Percentiles rank a stretch among this genome's conserved stretches.
Conservation (phyloP, 2,797 vertebrate genomes). For the Gymnoscopelus microlampas region DNA sequence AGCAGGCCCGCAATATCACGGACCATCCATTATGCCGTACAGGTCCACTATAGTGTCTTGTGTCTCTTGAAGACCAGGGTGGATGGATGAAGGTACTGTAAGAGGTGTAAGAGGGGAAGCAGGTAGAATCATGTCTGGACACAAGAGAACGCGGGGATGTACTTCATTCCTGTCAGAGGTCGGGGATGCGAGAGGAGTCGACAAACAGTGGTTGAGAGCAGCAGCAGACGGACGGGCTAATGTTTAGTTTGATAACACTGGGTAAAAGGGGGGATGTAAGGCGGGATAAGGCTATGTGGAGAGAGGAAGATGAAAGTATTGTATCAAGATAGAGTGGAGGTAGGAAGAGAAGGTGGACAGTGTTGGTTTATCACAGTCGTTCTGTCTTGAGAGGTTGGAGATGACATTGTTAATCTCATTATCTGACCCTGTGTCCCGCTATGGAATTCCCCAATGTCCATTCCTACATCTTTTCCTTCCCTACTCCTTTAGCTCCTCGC, state of each 20-base stretch:
- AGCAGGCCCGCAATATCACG: conserved; percentile 64
- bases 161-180: conserved; percentile 63
- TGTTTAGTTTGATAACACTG: conserved; percentile 16
- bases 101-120: conserved; percentile 40
- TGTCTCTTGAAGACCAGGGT: conserved; percentile 50
- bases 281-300: too few relatives aligned
- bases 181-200: not conserved
- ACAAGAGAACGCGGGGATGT: conserved; percentile 49
- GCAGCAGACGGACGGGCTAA: conserved; percentile 19
- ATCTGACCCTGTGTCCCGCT: too few relatives aligned
- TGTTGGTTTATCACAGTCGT: too few relatives aligned
- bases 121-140: conserved; percentile 35
- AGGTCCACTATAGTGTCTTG: conserved; percentile 64
- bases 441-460: too few relatives aligned
- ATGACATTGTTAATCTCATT: too few relatives aligned
- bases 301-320: too few relatives aligned
- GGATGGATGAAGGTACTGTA: conserved; percentile 10
- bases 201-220: conserved; percentile 36
- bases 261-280: not conserved
- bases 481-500: too few relatives aligned
- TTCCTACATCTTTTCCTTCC: too few relatives aligned
- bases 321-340: too few relatives aligned
- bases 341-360: too few relatives aligned
- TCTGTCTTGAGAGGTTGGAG: too few relatives aligned
- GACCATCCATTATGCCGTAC: conserved; percentile 82